phyloP scores from a whole-genome alignment of 2,797 vertebrate genomes.

The Neomorphus geoffroyi region DNA sequence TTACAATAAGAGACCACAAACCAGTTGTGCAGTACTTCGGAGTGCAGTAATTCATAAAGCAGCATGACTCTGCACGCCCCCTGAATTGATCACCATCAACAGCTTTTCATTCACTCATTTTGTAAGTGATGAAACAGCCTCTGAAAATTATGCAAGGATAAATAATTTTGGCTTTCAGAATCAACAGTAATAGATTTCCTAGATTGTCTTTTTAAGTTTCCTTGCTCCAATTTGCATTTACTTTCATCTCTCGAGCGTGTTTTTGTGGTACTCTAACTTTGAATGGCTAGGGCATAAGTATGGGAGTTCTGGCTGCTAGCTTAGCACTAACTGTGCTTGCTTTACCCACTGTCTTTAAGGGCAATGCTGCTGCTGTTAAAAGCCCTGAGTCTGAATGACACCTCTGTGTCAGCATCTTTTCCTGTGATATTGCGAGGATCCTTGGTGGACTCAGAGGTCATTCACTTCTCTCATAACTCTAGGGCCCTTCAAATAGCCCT shows the following conservation, averaged over 20 bases:
- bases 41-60: background rate
- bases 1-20: background rate
- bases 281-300: background rate
- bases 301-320: background rate
- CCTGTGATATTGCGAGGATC: background rate
- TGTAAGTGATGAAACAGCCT: background rate
- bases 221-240: background rate
- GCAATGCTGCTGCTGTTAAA: background rate
- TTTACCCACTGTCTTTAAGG: background rate
- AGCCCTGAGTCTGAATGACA: background rate
- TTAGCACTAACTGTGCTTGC: background rate
- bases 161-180: background rate
- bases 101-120: background rate
- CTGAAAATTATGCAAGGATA: background rate
- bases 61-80: background rate
- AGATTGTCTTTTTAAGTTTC: background rate
- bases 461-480: background rate
- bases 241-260: background rate
- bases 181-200: background rate
- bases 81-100: background rate
- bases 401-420: background rate
- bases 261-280: background rate
- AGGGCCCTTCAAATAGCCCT: background rate
- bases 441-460: background rate
- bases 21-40: background rate